Evolutionary conservation across 2,797 vertebrate species (phyloP).

Genomic region (Champsocephalus esox): DNA sequence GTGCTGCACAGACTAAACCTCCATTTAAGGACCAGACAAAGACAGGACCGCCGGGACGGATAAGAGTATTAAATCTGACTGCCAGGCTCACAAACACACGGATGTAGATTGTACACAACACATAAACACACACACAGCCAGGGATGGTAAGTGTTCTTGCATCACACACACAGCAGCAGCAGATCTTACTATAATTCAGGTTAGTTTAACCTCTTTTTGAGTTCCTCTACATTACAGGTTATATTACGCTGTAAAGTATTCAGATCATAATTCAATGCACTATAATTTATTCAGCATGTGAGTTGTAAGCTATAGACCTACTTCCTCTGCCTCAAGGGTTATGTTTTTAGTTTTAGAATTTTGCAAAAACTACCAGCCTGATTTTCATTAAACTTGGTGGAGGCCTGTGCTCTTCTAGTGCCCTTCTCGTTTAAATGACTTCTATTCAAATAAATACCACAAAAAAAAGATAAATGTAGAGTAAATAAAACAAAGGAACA

Average conservation of each 20-base stretch:
- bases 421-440: not conserved
- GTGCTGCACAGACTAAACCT: constrained; percentile 83
- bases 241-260: not conserved
- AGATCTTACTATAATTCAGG: not conserved
- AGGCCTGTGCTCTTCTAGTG: too few species aligned
- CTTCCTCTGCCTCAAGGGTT: too few species aligned
- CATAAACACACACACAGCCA: constrained; percentile 26
- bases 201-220: not conserved
- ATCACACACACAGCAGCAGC: constrained; percentile 22
- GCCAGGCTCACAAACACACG: constrained; percentile 67
- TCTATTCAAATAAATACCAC: not conserved
- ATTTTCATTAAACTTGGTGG: too few species aligned
- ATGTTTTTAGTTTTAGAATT: too few species aligned
- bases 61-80: constrained; percentile 80
- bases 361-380: too few species aligned
- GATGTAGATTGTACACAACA: constrained; percentile 52
- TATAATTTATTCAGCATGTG: not conserved
- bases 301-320: not conserved
- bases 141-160: constrained; percentile 6
- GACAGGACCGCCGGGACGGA: constrained; percentile 75
- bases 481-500: not conserved
- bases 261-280: not conserved
- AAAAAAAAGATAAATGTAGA: not conserved
- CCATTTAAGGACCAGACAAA: constrained; percentile 92
- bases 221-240: not conserved